Conservation (phyloP, 2,113 vertebrate species). For the Gallinago media region DNA sequence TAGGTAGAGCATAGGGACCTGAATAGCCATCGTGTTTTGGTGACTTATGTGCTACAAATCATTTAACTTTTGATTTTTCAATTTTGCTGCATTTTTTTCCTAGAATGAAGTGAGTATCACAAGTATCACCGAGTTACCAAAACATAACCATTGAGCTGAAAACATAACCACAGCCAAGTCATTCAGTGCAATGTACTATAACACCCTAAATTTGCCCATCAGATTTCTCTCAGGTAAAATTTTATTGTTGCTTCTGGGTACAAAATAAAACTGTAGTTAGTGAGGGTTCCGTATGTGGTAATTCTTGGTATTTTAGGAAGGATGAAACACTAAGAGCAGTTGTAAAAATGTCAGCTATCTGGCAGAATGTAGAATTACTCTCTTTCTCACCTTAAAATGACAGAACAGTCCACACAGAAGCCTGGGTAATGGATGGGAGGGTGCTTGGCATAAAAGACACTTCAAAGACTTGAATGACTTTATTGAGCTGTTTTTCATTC, state of each 20-base stretch:
- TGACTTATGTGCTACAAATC: not conserved
- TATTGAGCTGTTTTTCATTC: not conserved
- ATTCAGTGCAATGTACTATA: too few species aligned
- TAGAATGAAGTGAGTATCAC: not conserved
- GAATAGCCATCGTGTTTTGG: not conserved
- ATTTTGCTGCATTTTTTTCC: not conserved
- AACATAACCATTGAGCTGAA: not conserved
- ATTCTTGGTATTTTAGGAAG: not conserved
- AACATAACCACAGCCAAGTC: too few species aligned
- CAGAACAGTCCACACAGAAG: not conserved
- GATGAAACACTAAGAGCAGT: not conserved
- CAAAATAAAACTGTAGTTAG: not conserved
- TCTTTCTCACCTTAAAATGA: not conserved
- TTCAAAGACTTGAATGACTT: not conserved
- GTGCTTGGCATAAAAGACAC: not conserved
- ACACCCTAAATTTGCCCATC: too few species aligned
- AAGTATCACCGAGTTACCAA: not conserved
- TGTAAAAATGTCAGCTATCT: not conserved
- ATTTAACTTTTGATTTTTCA: not conserved
- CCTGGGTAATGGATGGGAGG: not conserved
- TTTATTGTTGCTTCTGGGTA: too few species aligned
- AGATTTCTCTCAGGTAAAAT: too few species aligned
- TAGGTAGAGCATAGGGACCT: not conserved
- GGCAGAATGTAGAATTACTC: not conserved
- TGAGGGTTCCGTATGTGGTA: not conserved